phyloP scores from a whole-genome alignment of 2,888 invertebrate species.

The Charanyca ferruginea region DNA sequence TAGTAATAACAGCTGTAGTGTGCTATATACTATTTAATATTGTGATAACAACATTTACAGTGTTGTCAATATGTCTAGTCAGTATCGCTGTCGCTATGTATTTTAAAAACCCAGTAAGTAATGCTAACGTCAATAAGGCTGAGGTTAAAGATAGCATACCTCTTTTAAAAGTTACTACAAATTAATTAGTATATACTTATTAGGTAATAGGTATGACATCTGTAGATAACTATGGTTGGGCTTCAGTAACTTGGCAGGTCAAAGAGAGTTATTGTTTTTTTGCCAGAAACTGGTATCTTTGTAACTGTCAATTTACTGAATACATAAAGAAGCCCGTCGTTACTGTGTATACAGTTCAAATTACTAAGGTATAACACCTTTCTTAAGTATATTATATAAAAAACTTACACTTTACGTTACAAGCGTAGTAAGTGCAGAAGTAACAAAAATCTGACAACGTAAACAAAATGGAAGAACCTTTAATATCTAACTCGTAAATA shows the following conservation, averaged over 20 bases:
- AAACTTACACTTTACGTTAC: no score
- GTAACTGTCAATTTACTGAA: background rate
- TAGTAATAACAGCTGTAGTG: conserved; percentile 97
- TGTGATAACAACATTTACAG: conserved; percentile 95
- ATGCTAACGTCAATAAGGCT: conserved; percentile 70
- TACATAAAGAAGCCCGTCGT: no score
- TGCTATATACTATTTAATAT: conserved; percentile 97
- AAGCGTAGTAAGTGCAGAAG: background rate
- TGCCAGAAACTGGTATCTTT: background rate
- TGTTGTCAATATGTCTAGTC: conserved; percentile 95
- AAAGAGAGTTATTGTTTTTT: background rate
- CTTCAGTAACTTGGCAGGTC: background rate
- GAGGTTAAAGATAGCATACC: conserved; percentile 75
- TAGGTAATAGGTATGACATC: background rate
- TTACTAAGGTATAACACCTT: no score
- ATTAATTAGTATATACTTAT: conserved; percentile 33
- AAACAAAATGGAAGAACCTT: background rate
- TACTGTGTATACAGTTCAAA: background rate
- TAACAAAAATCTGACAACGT: background rate
- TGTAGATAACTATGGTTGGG: background rate
- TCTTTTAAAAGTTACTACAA: conserved; percentile 75
- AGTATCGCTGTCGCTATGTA: conserved; percentile 96
- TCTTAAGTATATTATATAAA: no score
- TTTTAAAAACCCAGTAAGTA: conserved; percentile 96
- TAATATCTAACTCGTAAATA: background rate